Conservation (phyloP, 2,797 vertebrate species). For the Bufotes viridis region DNA sequence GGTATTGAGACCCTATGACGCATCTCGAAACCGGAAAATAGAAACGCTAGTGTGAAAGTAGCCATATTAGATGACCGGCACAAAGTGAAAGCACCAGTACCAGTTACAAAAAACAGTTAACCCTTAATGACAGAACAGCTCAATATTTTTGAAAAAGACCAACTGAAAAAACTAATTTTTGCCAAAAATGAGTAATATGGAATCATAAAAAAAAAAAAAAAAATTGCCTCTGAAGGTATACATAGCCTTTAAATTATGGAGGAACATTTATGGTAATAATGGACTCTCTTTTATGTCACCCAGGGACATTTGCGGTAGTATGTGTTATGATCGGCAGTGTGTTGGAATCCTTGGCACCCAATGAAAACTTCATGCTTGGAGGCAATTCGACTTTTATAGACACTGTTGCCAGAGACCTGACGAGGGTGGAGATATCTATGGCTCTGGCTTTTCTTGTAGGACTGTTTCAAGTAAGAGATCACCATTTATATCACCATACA, state of each 20-base stretch:
- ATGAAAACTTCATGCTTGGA: slow-evolving; percentile 70
- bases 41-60: no score
- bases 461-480: slow-evolving; percentile 85
- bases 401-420: slow-evolving; percentile 71
- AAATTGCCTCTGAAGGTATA: no score
- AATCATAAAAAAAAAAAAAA: no score
- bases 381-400: slow-evolving; percentile 70
- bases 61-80: no score
- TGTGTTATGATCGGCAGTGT: slow-evolving; percentile 95
- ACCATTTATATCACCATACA: neutral
- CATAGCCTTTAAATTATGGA: neutral
- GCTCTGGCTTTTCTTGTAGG: slow-evolving; percentile 87
- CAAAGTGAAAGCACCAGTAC: no score
- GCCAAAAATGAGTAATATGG: no score
- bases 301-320: slow-evolving; percentile 94
- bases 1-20: no score
- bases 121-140: no score
- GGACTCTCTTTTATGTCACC: neutral
- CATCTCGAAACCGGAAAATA: no score
- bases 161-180: no score
- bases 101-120: no score
- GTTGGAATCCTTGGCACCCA: slow-evolving; percentile 84
- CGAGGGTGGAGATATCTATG: slow-evolving; percentile 86
- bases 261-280: neutral
- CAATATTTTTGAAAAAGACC: no score